A percentile compares a stretch with the other conserved stretches of the same genome.
These are phyloP conservation scores for Cecropterus lyciades DNA, from an alignment of 1,140 invertebrate species.

Conservation along the genomic window DNA sequence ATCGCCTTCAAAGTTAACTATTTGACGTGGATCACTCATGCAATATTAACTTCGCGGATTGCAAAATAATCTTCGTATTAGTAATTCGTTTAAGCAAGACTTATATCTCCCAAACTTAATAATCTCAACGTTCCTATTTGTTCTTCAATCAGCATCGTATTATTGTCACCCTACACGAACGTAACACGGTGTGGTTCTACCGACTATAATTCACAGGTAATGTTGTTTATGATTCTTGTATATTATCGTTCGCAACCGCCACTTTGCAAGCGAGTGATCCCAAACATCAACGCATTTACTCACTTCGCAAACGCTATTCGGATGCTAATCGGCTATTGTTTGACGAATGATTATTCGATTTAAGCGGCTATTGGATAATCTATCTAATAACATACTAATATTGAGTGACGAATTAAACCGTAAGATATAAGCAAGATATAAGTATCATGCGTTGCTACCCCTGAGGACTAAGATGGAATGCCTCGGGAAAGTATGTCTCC, in stretches of 20 bases:
- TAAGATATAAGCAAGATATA: too few relatives aligned
- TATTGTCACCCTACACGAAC: constrained; percentile 49
- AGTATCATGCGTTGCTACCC: too few relatives aligned
- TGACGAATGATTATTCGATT: constrained; percentile 4
- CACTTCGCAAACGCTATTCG: constrained; percentile 3
- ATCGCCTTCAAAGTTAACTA: too few relatives aligned
- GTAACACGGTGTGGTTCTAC: constrained; percentile 53
- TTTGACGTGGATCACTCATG: too few relatives aligned
- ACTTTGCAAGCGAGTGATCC: constrained; percentile 52
- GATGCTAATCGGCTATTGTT: constrained; percentile 9
- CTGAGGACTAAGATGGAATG: too few relatives aligned
- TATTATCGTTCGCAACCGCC: constrained; percentile 53
- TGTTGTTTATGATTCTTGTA: constrained; percentile 69
- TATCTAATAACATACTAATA: neutral
- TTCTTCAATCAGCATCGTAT: neutral
- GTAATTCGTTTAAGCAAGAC: too few relatives aligned
- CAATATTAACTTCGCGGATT: too few relatives aligned
- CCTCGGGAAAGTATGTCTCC: too few relatives aligned
- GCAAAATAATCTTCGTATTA: too few relatives aligned
- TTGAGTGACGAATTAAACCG: too few relatives aligned
- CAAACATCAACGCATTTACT: constrained; percentile 25
- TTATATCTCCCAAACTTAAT: too few relatives aligned
- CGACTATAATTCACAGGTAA: constrained; percentile 75
- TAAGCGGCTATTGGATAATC: neutral
- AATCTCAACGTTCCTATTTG: too few relatives aligned